Evolutionary conservation across 2,888 invertebrate species (phyloP), one percentile per base, ranked within the genome.

Genomic region (Quadroppia sp.): DNA sequence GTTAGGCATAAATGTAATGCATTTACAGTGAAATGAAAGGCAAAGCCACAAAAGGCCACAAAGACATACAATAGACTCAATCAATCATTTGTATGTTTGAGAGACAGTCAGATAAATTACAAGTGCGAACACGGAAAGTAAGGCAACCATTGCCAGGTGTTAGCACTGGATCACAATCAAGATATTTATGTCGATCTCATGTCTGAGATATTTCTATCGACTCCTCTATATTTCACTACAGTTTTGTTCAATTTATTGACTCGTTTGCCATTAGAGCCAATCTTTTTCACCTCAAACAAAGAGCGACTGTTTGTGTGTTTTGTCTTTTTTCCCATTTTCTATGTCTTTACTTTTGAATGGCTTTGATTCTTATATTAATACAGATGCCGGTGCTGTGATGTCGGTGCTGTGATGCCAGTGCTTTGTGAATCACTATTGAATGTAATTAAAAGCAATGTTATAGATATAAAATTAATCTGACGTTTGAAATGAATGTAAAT

Each of bases 31-130:
- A 64, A 64, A 64, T 64, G 36, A n/a, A 61, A 36, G 64, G 36
- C 36, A 67, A 67, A 67, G 67, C 67, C 64, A 64, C 59, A 53
- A 53, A 53, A 17, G 15, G 59, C 59, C 61, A 61, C 67, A 67
- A 67, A 67, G 67, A 67, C 67, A 67, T 36, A 67, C 67, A 67
- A 67, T 67, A 67, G 42, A 67, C 32, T 32, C 40, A 67, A 67
- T 67, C 67, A 67, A 67, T 67, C 67, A 67, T 23, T 67, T 20
- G 42, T 42, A 67, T 67, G 67, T 67, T 67, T 67, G 67, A 67
- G 67, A 67, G 67, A 67, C 67, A 67, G 67, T 67, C 40, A 67
- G 67, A 67, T 67, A 67, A 67, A 67, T 67, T 67, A 67, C 67
- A 40, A 67, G 67, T 67, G 67, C 67, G 67, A 67, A 67, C 67